phyloP scores from a whole-genome alignment of 2,113 vertebrate species.

The Entomyzon cyanotis region DNA sequence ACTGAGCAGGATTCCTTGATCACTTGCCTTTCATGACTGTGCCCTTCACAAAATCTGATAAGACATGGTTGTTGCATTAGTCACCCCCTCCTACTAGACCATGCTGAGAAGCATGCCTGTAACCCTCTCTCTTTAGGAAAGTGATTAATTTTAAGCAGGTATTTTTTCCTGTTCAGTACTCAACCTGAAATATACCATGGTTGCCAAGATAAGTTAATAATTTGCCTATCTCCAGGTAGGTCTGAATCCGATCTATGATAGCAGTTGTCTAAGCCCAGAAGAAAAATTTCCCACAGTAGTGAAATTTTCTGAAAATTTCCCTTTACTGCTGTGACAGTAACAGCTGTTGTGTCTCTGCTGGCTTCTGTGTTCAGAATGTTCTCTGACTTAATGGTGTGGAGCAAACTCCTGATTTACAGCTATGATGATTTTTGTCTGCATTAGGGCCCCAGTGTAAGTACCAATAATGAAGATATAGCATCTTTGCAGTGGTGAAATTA shows the following conservation, averaged over 20 bases:
- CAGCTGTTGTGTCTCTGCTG: background rate
- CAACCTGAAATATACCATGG: background rate
- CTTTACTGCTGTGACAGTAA: background rate
- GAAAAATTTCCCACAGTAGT: background rate
- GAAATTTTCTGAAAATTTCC: conserved; percentile 46
- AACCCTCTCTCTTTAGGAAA: background rate
- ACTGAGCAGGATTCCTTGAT: background rate
- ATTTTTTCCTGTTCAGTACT: background rate
- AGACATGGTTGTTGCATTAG: background rate
- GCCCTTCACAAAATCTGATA: background rate
- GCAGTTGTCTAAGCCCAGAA: background rate
- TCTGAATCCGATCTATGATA: background rate
- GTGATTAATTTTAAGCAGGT: background rate
- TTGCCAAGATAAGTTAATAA: background rate
- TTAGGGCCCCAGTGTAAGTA: background rate
- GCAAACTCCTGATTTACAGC: background rate
- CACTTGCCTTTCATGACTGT: background rate
- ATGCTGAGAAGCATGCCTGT: background rate
- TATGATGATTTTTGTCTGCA: background rate
- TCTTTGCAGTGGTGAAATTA: background rate
- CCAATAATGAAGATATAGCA: background rate
- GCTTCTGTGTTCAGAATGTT: background rate
- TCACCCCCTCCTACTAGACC: background rate
- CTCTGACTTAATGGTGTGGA: background rate
- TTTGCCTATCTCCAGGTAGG: background rate